A percentile compares a stretch with the other conserved stretches of the same genome.
Evolutionary conservation across 2,113 vertebrate species (phyloP).

Genomic region (Anser brachyrhynchus): DNA sequence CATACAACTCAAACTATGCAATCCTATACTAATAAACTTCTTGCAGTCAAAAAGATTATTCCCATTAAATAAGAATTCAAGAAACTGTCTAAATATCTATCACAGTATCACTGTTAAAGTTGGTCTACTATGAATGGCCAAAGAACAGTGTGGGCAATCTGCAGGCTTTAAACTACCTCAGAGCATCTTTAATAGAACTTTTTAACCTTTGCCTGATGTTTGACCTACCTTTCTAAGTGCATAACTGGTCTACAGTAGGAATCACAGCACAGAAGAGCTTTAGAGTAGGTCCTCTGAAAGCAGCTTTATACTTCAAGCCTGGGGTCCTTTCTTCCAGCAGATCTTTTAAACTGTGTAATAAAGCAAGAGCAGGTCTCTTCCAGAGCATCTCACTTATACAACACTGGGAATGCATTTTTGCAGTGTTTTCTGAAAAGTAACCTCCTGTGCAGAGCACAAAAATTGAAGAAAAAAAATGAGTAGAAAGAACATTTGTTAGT

Average conservation of each 20-base stretch:
- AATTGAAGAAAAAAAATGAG: not conserved
- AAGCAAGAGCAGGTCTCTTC: not conserved
- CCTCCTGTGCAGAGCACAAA: not conserved
- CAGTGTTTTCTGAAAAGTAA: not conserved
- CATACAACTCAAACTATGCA: not conserved
- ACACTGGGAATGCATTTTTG: not conserved
- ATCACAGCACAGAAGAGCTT: not conserved
- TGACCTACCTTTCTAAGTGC: not conserved
- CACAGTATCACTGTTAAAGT: not conserved
- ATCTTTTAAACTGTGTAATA: not conserved
- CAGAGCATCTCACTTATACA: not conserved
- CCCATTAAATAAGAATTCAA: not conserved
- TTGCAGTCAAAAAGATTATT: not conserved
- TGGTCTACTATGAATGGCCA: not conserved
- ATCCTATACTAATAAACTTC: not conserved
- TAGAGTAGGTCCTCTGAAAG: not conserved
- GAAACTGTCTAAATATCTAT: not conserved
- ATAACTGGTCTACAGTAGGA: not conserved
- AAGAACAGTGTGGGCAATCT: rapidly evolving
- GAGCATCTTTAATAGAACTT: not conserved
- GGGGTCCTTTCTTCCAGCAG: not conserved
- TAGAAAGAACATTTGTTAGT: not conserved
- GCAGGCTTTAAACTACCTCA: not conserved
- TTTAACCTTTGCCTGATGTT: not conserved
- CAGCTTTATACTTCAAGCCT: not conserved